A percentile compares a stretch with the other conserved stretches of the same genome.
These are phyloP conservation scores for Mesembrinibis cayennensis DNA, from an alignment of 2,113 vertebrate genomes.

Conservation along the genomic window DNA sequence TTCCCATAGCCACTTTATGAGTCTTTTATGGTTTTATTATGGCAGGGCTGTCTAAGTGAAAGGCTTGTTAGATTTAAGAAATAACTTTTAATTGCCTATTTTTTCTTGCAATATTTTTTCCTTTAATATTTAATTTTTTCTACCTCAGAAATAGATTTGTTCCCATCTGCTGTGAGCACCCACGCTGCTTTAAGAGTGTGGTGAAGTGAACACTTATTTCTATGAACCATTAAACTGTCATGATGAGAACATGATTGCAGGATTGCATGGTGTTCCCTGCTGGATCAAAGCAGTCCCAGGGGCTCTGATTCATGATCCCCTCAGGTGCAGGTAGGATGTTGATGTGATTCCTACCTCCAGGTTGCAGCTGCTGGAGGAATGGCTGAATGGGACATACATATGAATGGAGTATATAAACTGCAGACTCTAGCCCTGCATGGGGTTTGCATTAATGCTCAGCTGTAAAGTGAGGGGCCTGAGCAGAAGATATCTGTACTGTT, in stretches of 20 bases:
- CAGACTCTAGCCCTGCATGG: rapidly evolving
- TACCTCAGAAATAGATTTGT: neutral
- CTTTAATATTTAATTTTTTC: neutral
- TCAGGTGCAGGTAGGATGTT: neutral
- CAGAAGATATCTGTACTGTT: neutral
- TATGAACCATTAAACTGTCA: slow-evolving; percentile 9
- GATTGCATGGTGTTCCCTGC: neutral
- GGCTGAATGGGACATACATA: neutral
- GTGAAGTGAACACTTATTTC: neutral
- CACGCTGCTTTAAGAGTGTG: neutral
- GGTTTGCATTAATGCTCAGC: neutral
- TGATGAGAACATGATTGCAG: rapidly evolving
- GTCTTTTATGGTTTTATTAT: neutral
- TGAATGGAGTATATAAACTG: neutral
- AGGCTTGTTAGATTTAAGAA: slow-evolving; percentile 2
- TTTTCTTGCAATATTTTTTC: slow-evolving; percentile 9
- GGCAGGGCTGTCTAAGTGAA: neutral
- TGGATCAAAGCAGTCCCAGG: neutral
- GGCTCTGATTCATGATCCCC: neutral
- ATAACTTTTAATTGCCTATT: slow-evolving; percentile 7
- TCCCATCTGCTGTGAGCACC: neutral
- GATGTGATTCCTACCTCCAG: neutral
- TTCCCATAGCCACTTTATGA: neutral
- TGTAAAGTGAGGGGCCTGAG: neutral
- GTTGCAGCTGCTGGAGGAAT: neutral